Base-by-base conservation (phyloP, 2,888 invertebrate genomes). In the Metalampra italica region DNA sequence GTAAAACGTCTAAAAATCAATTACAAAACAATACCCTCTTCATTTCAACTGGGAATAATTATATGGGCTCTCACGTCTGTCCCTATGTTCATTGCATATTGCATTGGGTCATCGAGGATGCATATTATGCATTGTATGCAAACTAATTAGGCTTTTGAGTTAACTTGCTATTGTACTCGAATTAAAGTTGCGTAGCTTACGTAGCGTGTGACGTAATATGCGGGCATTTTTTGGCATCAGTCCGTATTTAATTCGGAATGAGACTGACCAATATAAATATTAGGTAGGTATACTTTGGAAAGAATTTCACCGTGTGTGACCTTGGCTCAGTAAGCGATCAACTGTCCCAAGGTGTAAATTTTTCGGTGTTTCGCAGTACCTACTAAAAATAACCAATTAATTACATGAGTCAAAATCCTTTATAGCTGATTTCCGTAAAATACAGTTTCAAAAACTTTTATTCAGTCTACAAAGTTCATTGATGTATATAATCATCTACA, bases 241-340 rank as follows among this genome's bases (percentile, higher is more conserved):
- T 39, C 56, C 61, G n/a, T n/a, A n/a, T n/a, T n/a, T n/a, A n/a
- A n/a, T n/a, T n/a, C n/a, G n/a, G n/a, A n/a, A n/a, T n/a, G n/a
- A n/a, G n/a, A n/a, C n/a, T n/a, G n/a, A n/a, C n/a, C n/a, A n/a
- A n/a, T n/a, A n/a, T n/a, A n/a, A n/a, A n/a, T n/a, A n/a, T 8
- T 32, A 32, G 8, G 32, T 32, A 32, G 7, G n/a, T n/a, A 36
- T 36, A 36, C n/a, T 36, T 36, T 36, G 11, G 62, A 58, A 64
- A 57, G 49, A 64, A 68, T 71, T n/a, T 68, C 55, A 67, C 66
- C 60, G 56, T 30, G n/a, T n/a, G n/a, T 53, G 60, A 60, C 77
- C 77, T 76, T 75, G 74, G 59, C 61, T 36, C 70, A 63, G 67
- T 69, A 66, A 60, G n/a, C 36, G n/a, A 59, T 60, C 57, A 49